phyloP scores from a whole-genome alignment of 2,113 vertebrate genomes.

The Planiliza haematocheilus region DNA sequence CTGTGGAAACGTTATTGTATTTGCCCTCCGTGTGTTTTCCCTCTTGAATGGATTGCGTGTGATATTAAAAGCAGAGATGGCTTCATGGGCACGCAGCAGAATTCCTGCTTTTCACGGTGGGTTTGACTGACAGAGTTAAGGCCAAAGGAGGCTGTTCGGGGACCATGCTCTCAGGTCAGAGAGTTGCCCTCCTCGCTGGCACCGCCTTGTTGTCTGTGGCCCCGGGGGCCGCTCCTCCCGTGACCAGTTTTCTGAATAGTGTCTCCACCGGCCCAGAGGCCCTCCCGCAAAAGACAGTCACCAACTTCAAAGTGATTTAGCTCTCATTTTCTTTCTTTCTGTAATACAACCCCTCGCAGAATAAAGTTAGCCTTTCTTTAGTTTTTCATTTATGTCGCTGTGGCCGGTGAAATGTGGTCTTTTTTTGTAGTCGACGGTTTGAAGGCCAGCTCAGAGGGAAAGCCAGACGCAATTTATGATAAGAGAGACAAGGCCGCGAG shows the following conservation, averaged over 20 bases:
- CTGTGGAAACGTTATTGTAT: slow-evolving; percentile 18
- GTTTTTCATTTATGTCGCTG: slow-evolving; percentile 48
- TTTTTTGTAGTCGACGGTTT: slow-evolving; percentile 66
- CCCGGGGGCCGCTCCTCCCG: slow-evolving; percentile 44
- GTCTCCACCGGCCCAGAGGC: slow-evolving; percentile 14
- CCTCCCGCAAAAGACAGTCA: slow-evolving; percentile 16
- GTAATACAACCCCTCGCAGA: slow-evolving; percentile 28
- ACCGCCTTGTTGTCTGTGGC: slow-evolving; percentile 43
- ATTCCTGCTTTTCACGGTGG: slow-evolving; percentile 42
- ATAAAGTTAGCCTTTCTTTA: slow-evolving; percentile 45
- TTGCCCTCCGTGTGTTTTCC: background rate
- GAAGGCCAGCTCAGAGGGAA: slow-evolving; percentile 69
- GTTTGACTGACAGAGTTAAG: slow-evolving; percentile 55
- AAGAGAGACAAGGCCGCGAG: slow-evolving; percentile 67
- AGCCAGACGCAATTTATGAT: slow-evolving; percentile 77
- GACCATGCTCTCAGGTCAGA: slow-evolving; percentile 63
- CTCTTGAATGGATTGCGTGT: background rate
- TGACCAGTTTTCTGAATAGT: slow-evolving; percentile 46
- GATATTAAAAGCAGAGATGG: slow-evolving; percentile 2
- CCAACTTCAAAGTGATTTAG: slow-evolving; percentile 47
- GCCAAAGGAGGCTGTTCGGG: slow-evolving; percentile 49
- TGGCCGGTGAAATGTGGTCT: slow-evolving; percentile 65
- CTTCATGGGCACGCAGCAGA: slow-evolving; percentile 43
- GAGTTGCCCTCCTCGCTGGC: slow-evolving; percentile 39
- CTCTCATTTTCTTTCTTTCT: slow-evolving; percentile 2